These are phyloP conservation scores for Troides helena DNA, from an alignment of 2,888 invertebrate species.

Conservation along the genomic window DNA sequence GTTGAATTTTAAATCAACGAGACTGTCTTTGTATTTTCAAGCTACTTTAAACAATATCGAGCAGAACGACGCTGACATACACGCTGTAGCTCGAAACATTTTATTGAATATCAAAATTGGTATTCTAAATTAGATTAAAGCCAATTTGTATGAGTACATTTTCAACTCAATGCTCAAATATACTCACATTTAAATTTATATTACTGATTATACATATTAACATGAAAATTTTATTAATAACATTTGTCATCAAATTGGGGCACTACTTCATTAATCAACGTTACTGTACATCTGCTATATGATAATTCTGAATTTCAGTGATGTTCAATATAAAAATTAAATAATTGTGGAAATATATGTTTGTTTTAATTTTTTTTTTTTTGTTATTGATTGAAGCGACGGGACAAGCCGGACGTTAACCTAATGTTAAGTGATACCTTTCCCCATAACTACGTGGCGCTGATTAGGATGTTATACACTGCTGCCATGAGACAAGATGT, in stretches of 20 bases:
- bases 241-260: background rate
- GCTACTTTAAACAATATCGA: no score
- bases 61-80: no score
- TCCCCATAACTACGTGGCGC: no score
- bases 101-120: background rate
- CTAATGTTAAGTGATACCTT: no score
- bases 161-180: background rate
- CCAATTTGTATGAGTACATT: background rate
- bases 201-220: background rate
- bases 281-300: no score
- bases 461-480: no score
- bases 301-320: no score
- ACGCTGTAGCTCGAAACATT: background rate
- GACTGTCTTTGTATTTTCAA: no score
- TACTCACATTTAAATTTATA: background rate
- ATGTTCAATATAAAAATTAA: no score
- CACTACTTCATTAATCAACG: background rate
- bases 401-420: no score
- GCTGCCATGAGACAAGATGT: no score
- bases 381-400: background rate
- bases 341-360: background rate
- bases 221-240: background rate
- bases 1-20: no score
- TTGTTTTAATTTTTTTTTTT: background rate
- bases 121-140: background rate